phyloP scores from a whole-genome alignment of 1,140 invertebrate genomes.

The Papilio dardanus region DNA sequence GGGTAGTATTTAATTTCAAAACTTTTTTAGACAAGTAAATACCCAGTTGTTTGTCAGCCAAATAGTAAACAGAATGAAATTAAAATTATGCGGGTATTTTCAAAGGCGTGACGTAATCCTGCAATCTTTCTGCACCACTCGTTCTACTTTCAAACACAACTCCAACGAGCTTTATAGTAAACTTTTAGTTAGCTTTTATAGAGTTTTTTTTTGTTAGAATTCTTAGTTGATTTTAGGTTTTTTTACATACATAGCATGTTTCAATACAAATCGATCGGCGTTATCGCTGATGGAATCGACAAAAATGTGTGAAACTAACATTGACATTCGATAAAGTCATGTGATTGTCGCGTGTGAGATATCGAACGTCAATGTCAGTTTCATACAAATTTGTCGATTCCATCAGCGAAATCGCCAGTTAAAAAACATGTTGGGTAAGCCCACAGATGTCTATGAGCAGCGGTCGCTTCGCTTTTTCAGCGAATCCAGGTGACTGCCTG shows the following conservation, averaged over 20 bases:
- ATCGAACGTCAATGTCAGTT: no score
- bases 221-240: neutral
- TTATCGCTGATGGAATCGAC: no score
- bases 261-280: no score
- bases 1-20: neutral
- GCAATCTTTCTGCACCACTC: constrained; percentile 20
- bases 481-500: no score
- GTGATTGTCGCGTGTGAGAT: no score
- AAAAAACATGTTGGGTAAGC: no score
- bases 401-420: no score
- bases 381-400: no score
- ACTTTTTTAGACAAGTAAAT: neutral
- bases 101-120: constrained; percentile 14
- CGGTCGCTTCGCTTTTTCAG: no score
- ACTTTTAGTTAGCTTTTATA: neutral
- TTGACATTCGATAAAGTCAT: no score
- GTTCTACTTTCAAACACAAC: neutral
- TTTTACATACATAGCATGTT: neutral
- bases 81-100: constrained; percentile 12
- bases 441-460: no score
- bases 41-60: neutral
- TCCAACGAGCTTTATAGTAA: neutral
- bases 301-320: no score
- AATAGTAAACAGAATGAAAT: neutral
- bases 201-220: neutral